These are phyloP conservation scores for Arvicanthis niloticus DNA, from an alignment of 2,113 vertebrate species.

Conservation along the genomic window DNA sequence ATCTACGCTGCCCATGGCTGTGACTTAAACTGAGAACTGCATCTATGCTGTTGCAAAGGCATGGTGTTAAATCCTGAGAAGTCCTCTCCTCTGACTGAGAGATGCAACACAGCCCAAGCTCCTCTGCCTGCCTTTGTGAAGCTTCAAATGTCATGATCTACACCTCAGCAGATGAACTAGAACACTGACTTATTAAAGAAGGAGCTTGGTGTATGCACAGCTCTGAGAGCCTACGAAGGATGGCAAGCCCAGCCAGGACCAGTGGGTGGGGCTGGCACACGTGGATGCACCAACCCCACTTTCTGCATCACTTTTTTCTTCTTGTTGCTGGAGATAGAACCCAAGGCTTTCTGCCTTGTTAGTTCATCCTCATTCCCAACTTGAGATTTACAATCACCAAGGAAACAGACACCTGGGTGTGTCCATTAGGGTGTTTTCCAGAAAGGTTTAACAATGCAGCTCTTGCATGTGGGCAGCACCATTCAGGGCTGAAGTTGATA, in stretches of 20 bases:
- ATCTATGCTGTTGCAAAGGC: neutral
- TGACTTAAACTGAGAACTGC: neutral
- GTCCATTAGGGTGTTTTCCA: neutral
- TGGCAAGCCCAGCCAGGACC: accelerated
- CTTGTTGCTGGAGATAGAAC: neutral
- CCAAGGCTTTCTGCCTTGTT: neutral
- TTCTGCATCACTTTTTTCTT: too few relatives aligned
- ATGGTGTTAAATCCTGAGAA: neutral
- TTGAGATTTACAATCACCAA: neutral
- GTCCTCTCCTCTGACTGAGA: neutral
- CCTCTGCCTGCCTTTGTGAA: neutral
- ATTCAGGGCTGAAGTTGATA: neutral
- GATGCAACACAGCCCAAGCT: neutral
- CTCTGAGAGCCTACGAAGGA: neutral
- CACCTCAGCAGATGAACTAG: accelerated
- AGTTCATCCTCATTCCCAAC: neutral
- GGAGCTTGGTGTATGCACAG: accelerated
- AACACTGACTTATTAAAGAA: accelerated
- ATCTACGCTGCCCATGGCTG: neutral
- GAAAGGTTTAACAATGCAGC: neutral
- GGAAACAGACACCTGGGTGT: neutral
- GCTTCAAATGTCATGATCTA: accelerated
- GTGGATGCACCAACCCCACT: accelerated
- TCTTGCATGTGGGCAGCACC: neutral
- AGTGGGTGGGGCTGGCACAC: accelerated